These are phyloP conservation scores for Okamejei kenojei DNA, from an alignment of 2,797 vertebrate species.

Conservation along the genomic window DNA sequence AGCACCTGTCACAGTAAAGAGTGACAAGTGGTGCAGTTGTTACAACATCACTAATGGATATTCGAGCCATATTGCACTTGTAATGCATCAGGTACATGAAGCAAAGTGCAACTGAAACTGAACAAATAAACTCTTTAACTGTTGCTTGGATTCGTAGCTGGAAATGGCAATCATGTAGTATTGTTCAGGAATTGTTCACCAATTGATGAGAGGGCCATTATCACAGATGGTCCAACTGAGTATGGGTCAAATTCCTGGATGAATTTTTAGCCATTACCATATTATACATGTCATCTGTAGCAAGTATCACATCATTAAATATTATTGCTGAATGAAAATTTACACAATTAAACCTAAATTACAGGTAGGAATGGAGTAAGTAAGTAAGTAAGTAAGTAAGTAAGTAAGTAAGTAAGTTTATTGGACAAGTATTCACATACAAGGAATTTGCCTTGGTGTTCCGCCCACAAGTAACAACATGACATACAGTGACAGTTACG, in stretches of 20 bases:
- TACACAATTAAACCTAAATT: not conserved
- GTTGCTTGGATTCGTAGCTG: not conserved
- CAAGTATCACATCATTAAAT: not conserved
- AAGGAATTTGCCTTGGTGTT: too few relatives aligned
- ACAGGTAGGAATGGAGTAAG: not conserved
- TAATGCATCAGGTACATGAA: not conserved
- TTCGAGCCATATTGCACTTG: slow-evolving; percentile 3
- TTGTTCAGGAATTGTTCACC: too few relatives aligned
- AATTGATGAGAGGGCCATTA: not conserved
- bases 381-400: too few relatives aligned
- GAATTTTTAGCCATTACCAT: not conserved
- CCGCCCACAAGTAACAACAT: too few relatives aligned
- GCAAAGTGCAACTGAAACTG: slow-evolving; percentile 8
- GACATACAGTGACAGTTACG: too few relatives aligned
- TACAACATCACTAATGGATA: slow-evolving; percentile 2
- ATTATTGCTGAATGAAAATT: not conserved
- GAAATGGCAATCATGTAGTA: not conserved
- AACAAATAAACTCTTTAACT: not conserved
- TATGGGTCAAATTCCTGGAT: not conserved
- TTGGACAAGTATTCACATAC: too few relatives aligned
- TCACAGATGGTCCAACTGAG: not conserved
- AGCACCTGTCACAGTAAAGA: slow-evolving; percentile 24
- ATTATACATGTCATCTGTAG: not conserved
- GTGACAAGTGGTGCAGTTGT: not conserved
- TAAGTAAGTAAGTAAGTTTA: too few relatives aligned